Percentiles rank a stretch among this genome's conserved stretches.
Evolutionary conservation across 2,797 vertebrate species (phyloP).

Genomic region (Microctenopoma stevenorrisi): DNA sequence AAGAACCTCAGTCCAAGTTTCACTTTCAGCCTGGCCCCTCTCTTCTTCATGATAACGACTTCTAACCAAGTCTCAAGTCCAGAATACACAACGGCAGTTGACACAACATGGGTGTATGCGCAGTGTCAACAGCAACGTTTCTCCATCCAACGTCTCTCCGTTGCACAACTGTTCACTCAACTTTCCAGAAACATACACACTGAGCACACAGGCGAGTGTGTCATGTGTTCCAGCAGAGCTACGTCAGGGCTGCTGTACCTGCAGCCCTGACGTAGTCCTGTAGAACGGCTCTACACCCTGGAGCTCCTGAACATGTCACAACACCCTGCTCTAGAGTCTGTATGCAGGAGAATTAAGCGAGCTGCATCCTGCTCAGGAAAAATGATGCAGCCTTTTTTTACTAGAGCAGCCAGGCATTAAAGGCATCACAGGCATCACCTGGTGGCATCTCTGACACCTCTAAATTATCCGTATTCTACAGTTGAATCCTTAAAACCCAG

Average conservation of each 20-base stretch:
- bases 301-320: slow-evolving; percentile 67
- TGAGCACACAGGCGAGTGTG: no score
- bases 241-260: neutral
- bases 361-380: neutral
- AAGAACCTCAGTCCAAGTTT: slow-evolving; percentile 27
- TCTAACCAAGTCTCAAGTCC: slow-evolving; percentile 1
- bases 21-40: slow-evolving; percentile 11
- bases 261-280: slow-evolving; percentile 29
- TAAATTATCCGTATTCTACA: neutral
- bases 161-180: neutral
- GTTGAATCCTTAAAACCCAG: neutral
- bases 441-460: neutral
- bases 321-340: slow-evolving; percentile 47
- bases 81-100: neutral
- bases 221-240: neutral
- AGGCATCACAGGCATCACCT: no score
- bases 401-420: no score
- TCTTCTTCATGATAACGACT: neutral
- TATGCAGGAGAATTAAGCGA: slow-evolving; percentile 14
- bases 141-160: neutral
- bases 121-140: slow-evolving; percentile 6
- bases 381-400: no score
- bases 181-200: neutral
- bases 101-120: slow-evolving; percentile 22
- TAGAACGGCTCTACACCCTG: slow-evolving; percentile 35